A percentile compares a stretch with the other conserved stretches of the same genome.
phyloP scores from a whole-genome alignment of 2,113 vertebrate genomes.

The Arvicanthis niloticus region DNA sequence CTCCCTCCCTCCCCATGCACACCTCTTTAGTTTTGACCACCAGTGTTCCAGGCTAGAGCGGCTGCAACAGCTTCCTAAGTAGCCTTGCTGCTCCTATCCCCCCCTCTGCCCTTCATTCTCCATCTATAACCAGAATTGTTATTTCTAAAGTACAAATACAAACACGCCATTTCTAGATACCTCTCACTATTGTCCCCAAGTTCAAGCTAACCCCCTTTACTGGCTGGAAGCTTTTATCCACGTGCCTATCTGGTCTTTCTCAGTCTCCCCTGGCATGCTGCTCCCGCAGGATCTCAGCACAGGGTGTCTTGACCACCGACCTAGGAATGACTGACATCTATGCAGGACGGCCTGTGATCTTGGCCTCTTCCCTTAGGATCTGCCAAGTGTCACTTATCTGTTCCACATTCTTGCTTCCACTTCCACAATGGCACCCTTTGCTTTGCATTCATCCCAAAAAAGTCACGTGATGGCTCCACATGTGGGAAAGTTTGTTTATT shows the following conservation, averaged over 20 bases:
- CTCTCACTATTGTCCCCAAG: neutral
- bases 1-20: neutral
- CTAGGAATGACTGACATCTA: neutral
- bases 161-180: too few relatives aligned
- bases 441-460: neutral
- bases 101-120: neutral
- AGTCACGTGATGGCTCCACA: neutral
- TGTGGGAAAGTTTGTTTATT: neutral
- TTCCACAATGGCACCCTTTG: neutral
- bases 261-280: fast-evolving
- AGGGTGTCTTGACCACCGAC: neutral
- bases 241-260: neutral
- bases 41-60: neutral
- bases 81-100: neutral
- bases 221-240: neutral
- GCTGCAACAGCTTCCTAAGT: neutral
- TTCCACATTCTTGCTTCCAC: neutral
- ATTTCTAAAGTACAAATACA: neutral
- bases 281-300: fast-evolving
- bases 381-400: neutral
- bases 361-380: neutral
- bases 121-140: neutral
- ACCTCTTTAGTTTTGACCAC: neutral
- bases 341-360: neutral
- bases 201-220: too few relatives aligned